Percentiles rank a stretch among this genome's conserved stretches.
Evolutionary conservation across 64 coral and sea anemone genomes (phyloP).

Genomic region (Catalaphyllia jardinei): DNA sequence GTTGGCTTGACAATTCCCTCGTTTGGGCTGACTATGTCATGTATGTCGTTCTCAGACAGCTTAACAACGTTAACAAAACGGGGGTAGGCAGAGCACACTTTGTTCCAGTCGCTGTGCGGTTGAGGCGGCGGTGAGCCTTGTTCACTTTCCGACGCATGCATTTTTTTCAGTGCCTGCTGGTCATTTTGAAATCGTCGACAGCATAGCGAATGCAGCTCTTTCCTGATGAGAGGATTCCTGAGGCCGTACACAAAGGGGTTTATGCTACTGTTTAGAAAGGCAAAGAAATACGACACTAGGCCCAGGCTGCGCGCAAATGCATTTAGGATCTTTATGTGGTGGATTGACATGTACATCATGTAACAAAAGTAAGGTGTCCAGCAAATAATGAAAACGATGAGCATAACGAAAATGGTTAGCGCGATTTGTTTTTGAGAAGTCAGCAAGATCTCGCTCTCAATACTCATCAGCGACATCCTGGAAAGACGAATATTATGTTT

Average conservation of each 20-base stretch:
- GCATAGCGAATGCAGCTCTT: background rate
- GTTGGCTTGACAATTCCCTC: background rate
- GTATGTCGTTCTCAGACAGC: background rate
- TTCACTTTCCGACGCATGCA: background rate
- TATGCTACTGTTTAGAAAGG: slow-evolving; percentile 71
- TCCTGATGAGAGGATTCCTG: slow-evolving; percentile 59
- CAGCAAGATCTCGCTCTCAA: background rate
- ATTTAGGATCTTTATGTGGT: background rate
- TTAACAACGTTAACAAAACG: background rate
- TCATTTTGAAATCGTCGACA: background rate
- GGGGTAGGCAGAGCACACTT: background rate
- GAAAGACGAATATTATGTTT: slow-evolving; percentile 55
- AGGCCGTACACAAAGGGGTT: slow-evolving; percentile 78
- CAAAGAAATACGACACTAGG: slow-evolving; percentile 70
- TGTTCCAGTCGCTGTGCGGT: background rate
- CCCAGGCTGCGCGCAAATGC: slow-evolving; percentile 25
- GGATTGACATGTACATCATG: slow-evolving; percentile 44
- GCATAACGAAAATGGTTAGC: slow-evolving; percentile 74
- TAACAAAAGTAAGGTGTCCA: slow-evolving; percentile 83
- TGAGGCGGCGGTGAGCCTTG: background rate
- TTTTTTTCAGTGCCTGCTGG: background rate
- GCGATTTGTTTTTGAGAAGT: slow-evolving; percentile 66
- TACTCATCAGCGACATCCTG: slow-evolving; percentile 21
- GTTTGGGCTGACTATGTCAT: background rate
- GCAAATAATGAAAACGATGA: slow-evolving; percentile 66